A percentile compares a stretch with the other conserved stretches of the same genome.
Conservation (phyloP, 2,797 vertebrate genomes). For the Eulemur albifrons region DNA sequence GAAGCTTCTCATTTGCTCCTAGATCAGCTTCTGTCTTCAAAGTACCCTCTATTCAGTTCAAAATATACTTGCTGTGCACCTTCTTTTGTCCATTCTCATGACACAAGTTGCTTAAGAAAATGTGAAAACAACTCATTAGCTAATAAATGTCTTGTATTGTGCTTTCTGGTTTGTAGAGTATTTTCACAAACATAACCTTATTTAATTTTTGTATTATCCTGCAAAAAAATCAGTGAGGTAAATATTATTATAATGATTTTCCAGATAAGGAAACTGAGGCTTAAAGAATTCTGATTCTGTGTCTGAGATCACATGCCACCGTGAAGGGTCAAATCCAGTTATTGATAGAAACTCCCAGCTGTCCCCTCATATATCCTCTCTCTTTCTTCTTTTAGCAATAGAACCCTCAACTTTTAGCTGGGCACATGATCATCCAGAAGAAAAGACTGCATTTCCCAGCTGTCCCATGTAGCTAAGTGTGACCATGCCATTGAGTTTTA, state of each 20-base stretch:
- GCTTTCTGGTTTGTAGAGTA: background rate
- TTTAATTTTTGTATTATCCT: conserved; percentile 18
- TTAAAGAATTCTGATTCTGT: background rate
- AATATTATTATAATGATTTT: background rate
- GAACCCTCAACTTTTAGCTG: background rate
- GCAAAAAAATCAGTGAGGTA: background rate
- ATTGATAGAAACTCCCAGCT: background rate
- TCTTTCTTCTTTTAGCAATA: background rate
- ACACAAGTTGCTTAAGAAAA: background rate
- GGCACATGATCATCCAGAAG: background rate
- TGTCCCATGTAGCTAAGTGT: background rate
- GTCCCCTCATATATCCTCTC: background rate
- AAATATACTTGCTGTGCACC: background rate
- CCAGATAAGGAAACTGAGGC: background rate
- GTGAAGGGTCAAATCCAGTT: background rate
- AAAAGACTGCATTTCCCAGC: background rate
- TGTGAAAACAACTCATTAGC: background rate
- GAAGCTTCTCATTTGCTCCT: background rate
- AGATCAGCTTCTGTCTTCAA: background rate
- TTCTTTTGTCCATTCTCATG: background rate
- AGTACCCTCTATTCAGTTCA: background rate
- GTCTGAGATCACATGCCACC: background rate
- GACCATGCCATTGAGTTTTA: background rate
- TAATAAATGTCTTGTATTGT: background rate
- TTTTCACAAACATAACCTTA: background rate